Percentiles rank a stretch among this genome's conserved stretches.
Evolutionary conservation across 53 echinoderm and acorn worm species (phyloP).

Genomic region (Henricia sp.): DNA sequence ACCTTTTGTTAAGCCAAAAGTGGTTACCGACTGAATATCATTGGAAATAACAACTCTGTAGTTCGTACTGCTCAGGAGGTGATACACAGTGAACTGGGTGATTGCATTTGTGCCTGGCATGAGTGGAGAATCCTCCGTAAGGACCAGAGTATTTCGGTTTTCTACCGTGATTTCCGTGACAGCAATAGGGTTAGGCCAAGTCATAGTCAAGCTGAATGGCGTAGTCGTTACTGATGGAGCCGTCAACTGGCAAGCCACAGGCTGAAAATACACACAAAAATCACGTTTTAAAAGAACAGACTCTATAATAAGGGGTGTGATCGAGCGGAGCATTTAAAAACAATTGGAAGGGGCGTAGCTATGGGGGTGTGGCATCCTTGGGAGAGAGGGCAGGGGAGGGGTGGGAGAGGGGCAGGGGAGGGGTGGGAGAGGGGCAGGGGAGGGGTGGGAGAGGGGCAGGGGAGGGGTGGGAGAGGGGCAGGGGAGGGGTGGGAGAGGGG

Average conservation of each 20-base stretch:
- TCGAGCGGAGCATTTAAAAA: neutral
- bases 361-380: neutral
- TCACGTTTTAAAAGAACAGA: neutral
- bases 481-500: too few relatives aligned
- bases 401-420: neutral
- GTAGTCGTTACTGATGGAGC: neutral
- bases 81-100: slow-evolving; percentile 20
- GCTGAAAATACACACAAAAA: neutral
- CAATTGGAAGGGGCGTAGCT: neutral
- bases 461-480: too few relatives aligned
- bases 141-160: neutral
- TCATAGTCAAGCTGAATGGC: slow-evolving; percentile 28
- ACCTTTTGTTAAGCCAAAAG: slow-evolving; percentile 3
- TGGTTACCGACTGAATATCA: neutral
- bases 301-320: neutral
- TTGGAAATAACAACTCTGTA: neutral
- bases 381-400: neutral
- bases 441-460: too few relatives aligned
- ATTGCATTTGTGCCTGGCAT: neutral
- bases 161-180: neutral
- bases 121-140: slow-evolving; percentile 42
- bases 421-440: too few relatives aligned
- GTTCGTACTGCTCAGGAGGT: neutral
- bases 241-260: slow-evolving; percentile 3
- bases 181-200: neutral